These are phyloP conservation scores for Philereme transversata DNA, from an alignment of 2,888 invertebrate species.

Conservation along the genomic window DNA sequence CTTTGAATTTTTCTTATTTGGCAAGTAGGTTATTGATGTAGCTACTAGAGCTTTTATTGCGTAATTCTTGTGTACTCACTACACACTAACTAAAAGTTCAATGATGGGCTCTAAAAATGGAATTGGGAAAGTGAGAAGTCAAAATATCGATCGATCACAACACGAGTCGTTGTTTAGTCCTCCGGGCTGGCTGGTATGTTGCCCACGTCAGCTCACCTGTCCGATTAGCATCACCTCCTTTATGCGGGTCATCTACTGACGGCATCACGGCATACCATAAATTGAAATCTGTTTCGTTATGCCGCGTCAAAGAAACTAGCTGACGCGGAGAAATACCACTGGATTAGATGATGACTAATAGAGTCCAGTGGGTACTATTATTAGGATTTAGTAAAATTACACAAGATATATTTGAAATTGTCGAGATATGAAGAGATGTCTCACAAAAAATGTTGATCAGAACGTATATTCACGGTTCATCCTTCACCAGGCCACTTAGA, in stretches of 20 bases:
- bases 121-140: slow-evolving; percentile 50
- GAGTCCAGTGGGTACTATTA: slow-evolving; percentile 21
- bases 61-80: slow-evolving; percentile 5
- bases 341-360: slow-evolving; percentile 76
- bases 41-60: slow-evolving; percentile 9
- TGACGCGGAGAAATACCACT: slow-evolving; percentile 65
- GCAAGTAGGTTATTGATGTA: slow-evolving; percentile 42
- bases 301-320: slow-evolving; percentile 73
- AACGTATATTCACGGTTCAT: no score
- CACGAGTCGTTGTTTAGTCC: slow-evolving; percentile 53
- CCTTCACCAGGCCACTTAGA: no score
- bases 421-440: no score
- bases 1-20: slow-evolving; percentile 55
- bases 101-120: slow-evolving; percentile 43
- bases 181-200: slow-evolving; percentile 45
- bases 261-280: slow-evolving; percentile 63
- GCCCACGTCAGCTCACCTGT: slow-evolving; percentile 76
- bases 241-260: slow-evolving; percentile 73
- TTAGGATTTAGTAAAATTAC: not conserved
- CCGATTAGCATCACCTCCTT: slow-evolving; percentile 80
- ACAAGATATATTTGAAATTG: no score
- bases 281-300: slow-evolving; percentile 81
- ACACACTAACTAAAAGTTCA: not conserved
- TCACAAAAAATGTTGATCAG: no score
- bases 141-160: slow-evolving; percentile 67